Base-by-base conservation (phyloP, 1,140 invertebrate genomes). In the Cheumatopsyche charites region DNA sequence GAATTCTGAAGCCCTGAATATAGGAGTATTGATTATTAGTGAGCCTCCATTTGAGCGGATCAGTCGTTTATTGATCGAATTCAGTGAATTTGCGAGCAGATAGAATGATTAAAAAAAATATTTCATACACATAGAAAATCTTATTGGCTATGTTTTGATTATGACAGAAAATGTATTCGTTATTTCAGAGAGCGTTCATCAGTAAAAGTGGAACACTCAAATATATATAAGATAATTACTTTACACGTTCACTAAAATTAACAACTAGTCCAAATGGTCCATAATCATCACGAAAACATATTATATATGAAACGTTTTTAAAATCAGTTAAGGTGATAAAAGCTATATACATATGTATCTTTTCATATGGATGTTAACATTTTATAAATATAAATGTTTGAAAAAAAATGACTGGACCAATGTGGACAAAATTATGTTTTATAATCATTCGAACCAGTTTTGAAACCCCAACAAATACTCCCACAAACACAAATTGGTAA, bases 91-190 rank as follows among this genome's bases (percentile, higher is more conserved):
- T 25, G 55, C 55, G 55, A 58, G 55, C 55, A 58, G 43, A 58
- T 12, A 17, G 21, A 25, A 66, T 66, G 62, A 42, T 63, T 63
- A 45, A 47, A 70, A 62, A 25, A 15, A 42, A 25, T 21, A 70
- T 15, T 61, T 36, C 71, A 70, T 76, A 75, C 71, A 73, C 36
- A 70, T 73, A 71, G 70, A 76, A 76, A 73, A 76, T 73, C 71
- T 76, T 76, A 76, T 62, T 29, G 19, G 36, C 72, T 76, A 76
- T 23, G 23, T 67, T 72, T 66, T 55, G 70, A 71, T 67, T 71
- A 73, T 45, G 42, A 62, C 55, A 70, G 62, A 26, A 72, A 69
- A 26, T 15, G 36, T 71, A 68, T 17, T 41, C 67, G 49, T 12
- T 25, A 58, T 36, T 69, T 52, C 62, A 72, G 68, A 67, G 55